Evolutionary conservation across 2,888 invertebrate genomes (phyloP).

Genomic region (Metallyticus violacea): DNA sequence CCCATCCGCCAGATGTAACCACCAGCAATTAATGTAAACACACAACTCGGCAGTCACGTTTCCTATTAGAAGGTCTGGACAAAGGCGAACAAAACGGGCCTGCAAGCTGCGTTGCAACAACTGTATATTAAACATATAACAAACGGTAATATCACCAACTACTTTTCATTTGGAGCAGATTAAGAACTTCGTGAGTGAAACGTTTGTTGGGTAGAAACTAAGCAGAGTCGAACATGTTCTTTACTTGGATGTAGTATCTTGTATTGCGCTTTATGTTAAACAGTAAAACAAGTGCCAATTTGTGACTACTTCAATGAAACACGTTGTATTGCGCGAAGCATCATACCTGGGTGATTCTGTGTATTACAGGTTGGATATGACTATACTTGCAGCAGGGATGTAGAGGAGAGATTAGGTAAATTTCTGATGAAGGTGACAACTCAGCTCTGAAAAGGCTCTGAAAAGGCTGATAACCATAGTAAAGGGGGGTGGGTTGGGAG

Average conservation of each 20-base stretch:
- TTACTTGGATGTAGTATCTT: neutral
- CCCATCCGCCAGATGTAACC: neutral
- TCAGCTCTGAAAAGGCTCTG: too few relatives aligned
- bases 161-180: neutral
- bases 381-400: too few relatives aligned
- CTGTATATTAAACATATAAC: neutral
- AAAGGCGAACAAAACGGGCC: neutral
- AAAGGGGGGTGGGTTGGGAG: too few relatives aligned
- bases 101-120: neutral
- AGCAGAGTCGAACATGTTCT: neutral
- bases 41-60: neutral
- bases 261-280: too few relatives aligned
- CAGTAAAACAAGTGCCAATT: too few relatives aligned
- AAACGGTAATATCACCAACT: neutral
- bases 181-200: neutral
- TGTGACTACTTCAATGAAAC: too few relatives aligned
- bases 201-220: neutral
- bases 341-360: too few relatives aligned
- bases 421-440: too few relatives aligned
- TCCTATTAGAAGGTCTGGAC: neutral
- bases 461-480: too few relatives aligned
- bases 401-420: too few relatives aligned
- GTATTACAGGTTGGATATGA: too few relatives aligned
- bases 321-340: too few relatives aligned
- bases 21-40: neutral